Evolutionary conservation across 2,797 vertebrate genomes (phyloP), one percentile per base, ranked within the genome.

Genomic region (Sebastes diaconus): DNA sequence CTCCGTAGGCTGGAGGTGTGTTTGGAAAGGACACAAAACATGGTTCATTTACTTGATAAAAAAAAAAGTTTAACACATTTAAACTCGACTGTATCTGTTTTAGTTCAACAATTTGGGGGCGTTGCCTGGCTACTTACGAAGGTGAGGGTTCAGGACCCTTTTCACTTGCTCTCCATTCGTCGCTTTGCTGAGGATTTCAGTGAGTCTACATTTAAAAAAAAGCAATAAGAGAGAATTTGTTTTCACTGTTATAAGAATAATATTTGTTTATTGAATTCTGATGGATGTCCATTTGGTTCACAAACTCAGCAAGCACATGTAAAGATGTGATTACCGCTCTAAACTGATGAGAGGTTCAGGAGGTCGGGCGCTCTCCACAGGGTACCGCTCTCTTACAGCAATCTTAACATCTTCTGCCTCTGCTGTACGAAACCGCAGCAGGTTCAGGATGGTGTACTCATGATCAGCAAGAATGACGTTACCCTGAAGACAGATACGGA

Each of bases 401-500:
- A 99, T 98, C 80, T 97, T 96, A 20, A 99, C 97, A n/a, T 99
- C 99, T 63, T 99, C 97, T 0, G 90, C 95, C 54, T 96, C 98
- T 1, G 96, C 97, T 0, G 97, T 97, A 46, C 98, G 97, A 87
- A 98, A 99, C 69, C 99, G 94, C 94, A 99, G 94, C 74, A 99
- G 97, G 90, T 99, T 99, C 65, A 99, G 94, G 91, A 99, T 99
- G 20, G 94, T 78, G 90, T 97, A 99, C 73, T 99, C 97, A 2
- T 97, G 87, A 89, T 99, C 98, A 0, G 97, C 95, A 74, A 99
- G 97, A 68, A 99, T 95, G 34, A 99, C 89, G 91, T 99, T 99
- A 4, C 98, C 98, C 99, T 99, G 93, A 3, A 80, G 75, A 84
- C 14, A 11, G 42, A 90, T 11, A 77, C 1, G 14, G 24, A 77